Evolutionary conservation across 2,797 vertebrate genomes (phyloP).

Genomic region (Cuniculus paca): DNA sequence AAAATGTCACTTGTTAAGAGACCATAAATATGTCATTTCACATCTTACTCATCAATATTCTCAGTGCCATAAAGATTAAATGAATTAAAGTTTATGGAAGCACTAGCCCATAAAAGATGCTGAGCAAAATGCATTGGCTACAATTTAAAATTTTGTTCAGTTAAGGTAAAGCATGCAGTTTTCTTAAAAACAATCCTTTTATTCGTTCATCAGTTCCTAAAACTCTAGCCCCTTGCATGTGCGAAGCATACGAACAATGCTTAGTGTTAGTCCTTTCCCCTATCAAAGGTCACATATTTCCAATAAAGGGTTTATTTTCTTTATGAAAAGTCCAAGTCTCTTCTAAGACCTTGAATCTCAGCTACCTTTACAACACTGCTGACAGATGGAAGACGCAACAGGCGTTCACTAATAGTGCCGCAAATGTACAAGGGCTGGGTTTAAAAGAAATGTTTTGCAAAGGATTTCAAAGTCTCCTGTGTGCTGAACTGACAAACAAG

Average conservation of each 20-base stretch:
- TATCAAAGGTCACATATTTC: constrained; percentile 30
- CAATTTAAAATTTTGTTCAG: constrained; percentile 42
- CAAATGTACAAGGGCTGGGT: constrained; percentile 53
- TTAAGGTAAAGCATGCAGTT: background rate
- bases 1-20: background rate
- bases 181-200: background rate
- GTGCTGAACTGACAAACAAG: constrained; percentile 56
- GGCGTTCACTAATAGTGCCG: background rate
- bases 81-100: background rate
- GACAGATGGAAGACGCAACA: constrained; percentile 31
- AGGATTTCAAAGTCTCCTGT: constrained; percentile 11
- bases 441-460: constrained; percentile 45
- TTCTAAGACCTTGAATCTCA: background rate
- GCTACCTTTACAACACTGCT: constrained; percentile 28
- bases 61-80: background rate
- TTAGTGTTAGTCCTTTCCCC: background rate
- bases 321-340: background rate
- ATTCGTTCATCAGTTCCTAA: background rate
- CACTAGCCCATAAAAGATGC: background rate
- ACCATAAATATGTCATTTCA: background rate
- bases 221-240: background rate
- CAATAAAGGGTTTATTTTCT: constrained; percentile 53
- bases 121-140: background rate
- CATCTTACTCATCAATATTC: background rate
- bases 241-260: background rate